Evolutionary conservation across 2,797 vertebrate species (phyloP).

Genomic region (Pipistrellus nathusii): DNA sequence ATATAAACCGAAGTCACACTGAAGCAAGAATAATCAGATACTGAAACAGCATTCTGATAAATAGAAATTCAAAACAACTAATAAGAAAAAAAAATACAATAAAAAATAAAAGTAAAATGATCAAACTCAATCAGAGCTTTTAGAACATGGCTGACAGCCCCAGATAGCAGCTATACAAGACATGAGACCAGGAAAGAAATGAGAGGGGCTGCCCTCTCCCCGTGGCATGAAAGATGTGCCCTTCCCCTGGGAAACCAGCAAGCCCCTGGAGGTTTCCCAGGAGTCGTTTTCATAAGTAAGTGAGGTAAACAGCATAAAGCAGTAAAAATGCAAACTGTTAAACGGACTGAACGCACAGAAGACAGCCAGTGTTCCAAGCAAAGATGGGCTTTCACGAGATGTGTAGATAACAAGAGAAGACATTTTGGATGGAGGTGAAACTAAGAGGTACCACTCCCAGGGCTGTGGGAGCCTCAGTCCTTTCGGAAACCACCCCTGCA

Average conservation of each 20-base stretch:
- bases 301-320: not conserved
- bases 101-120: not conserved
- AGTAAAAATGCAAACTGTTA: not conserved
- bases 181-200: not conserved
- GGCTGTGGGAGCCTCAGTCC: too few species aligned
- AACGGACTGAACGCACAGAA: not conserved
- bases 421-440: not conserved
- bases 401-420: not conserved
- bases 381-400: not conserved
- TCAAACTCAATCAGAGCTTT: not conserved
- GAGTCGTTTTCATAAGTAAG: constrained; percentile 26
- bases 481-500: not conserved
- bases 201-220: not conserved
- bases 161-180: not conserved
- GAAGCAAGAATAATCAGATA: not conserved
- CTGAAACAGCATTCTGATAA: not conserved
- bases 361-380: not conserved
- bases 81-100: not conserved
- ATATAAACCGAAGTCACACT: not conserved
- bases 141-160: not conserved
- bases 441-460: not conserved
- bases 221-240: not conserved
- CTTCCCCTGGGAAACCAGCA: not conserved
- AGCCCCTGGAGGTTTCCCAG: not conserved
- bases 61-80: not conserved